A percentile compares a stretch with the other conserved stretches of the same genome.
These are phyloP conservation scores for Idaea aversata DNA, from an alignment of 2,888 invertebrate genomes.

Conservation along the genomic window DNA sequence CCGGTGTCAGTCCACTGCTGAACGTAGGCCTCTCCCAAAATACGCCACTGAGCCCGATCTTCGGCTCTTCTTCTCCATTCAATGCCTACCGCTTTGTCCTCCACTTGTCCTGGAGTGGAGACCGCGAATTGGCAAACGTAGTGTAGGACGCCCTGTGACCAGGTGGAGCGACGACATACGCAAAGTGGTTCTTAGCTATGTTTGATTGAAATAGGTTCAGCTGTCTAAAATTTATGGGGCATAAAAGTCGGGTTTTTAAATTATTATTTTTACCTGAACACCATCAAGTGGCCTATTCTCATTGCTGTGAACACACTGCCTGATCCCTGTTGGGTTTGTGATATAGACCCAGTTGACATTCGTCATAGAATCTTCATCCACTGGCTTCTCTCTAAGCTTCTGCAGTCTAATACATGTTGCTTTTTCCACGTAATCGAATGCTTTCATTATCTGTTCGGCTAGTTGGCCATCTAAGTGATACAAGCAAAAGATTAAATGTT, in stretches of 20 bases:
- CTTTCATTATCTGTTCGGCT: slow-evolving; percentile 49
- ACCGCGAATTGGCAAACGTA: too few species aligned
- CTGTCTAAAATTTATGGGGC: neutral
- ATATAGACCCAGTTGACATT: slow-evolving; percentile 66
- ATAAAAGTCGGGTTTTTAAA: too few species aligned
- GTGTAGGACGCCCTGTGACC: too few species aligned
- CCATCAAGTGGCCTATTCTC: slow-evolving; percentile 54
- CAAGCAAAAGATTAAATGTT: neutral
- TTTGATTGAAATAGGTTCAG: too few species aligned
- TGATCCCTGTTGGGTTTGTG: slow-evolving; percentile 62
- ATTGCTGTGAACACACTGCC: slow-evolving; percentile 71
- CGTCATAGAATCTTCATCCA: slow-evolving; percentile 51
- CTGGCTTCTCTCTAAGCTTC: slow-evolving; percentile 58
- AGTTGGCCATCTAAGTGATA: slow-evolving; percentile 47
- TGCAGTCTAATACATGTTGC: slow-evolving; percentile 66
- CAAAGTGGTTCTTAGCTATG: too few species aligned
- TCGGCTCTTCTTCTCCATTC: too few species aligned
- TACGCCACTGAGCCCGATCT: too few species aligned
- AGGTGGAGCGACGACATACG: too few species aligned
- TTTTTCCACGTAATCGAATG: slow-evolving; percentile 68
- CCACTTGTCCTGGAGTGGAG: too few species aligned
- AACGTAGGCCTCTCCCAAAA: too few species aligned
- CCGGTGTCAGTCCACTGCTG: too few species aligned
- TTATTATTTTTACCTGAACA: slow-evolving; percentile 65
- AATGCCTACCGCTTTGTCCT: too few species aligned